These are phyloP conservation scores for Trematocara macrostoma DNA, from an alignment of 2,113 vertebrate species.

Conservation along the genomic window DNA sequence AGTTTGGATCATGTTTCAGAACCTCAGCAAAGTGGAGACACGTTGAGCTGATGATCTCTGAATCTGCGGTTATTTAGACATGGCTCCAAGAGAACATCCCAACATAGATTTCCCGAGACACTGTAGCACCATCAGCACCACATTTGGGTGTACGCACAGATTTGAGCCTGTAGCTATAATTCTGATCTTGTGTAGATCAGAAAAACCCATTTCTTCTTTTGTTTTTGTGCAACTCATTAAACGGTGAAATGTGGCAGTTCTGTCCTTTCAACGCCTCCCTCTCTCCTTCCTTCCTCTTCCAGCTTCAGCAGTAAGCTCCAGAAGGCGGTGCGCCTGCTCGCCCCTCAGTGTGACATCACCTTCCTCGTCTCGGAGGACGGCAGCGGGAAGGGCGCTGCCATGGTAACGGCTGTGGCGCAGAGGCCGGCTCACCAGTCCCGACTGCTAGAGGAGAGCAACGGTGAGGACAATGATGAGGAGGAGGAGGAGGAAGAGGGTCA, in stretches of 20 bases:
- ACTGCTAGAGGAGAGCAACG: slow-evolving; percentile 51
- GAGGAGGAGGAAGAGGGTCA: background rate
- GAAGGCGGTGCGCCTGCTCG: slow-evolving; percentile 62
- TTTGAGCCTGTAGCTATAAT: background rate
- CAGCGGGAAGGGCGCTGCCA: slow-evolving; percentile 84
- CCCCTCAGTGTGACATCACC: slow-evolving; percentile 75
- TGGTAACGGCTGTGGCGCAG: slow-evolving; percentile 80
- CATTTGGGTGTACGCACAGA: background rate
- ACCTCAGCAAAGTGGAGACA: no score
- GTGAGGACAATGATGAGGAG: slow-evolving; percentile 1
- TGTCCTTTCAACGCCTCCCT: background rate
- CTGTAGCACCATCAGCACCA: background rate
- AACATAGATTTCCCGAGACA: background rate
- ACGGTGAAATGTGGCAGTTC: background rate
- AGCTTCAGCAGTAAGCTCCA: slow-evolving; percentile 78
- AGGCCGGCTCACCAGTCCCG: slow-evolving; percentile 39
- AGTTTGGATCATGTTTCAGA: no score
- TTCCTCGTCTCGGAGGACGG: slow-evolving; percentile 81
- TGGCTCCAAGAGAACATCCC: background rate
- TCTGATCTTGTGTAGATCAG: accelerated
- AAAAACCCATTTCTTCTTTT: background rate
- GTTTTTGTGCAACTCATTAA: background rate
- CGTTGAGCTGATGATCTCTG: no score
- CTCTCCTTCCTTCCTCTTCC: background rate
- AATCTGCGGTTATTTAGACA: background rate